Base-by-base conservation (phyloP, 2,888 invertebrate species). In the Neuroscelio doddi region DNA sequence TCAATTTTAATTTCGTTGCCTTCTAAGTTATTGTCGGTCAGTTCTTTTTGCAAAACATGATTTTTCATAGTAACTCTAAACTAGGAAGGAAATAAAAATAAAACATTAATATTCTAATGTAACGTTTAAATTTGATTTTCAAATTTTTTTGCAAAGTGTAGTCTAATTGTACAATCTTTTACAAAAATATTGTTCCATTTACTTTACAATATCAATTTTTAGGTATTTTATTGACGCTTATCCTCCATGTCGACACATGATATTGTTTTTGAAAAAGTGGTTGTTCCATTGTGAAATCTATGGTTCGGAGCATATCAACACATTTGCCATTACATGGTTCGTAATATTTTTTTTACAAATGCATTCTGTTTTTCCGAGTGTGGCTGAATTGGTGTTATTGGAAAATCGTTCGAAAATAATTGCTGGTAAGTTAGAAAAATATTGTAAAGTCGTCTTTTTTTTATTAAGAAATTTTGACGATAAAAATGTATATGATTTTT, bases 241-340 rank as follows among this genome's bases (percentile, higher is more conserved):
- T 71, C 81, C 85, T 12, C 67, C 80, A 70, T 86, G 87, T 9
- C 86, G 86, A 64, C 84, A 86, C 8, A 79, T 90, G 68, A 86
- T 89, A 59, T 79, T 90, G 14, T 83, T 89, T 47, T 65, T 90
- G 5, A 89, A 89, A 73, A 86, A 86, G 71, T 91, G 90, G 90
- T 79, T 86, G 0, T 80, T 72, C 27, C 56, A 69, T 10, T 84
- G 85, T 65, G 14, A 26, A 69, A 70, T 88, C 1, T 70, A 78
- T 12, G 69, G 70, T 32, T 29, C 41, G 1, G 71, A 36, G 15
- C 66, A 42, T 26, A 74, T 86, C 7, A 84, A 87, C 1, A 89
- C 86, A 8, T 90, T 90, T 74, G 87, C 88, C 2, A 73, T 89
- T 16, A 85, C 85, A 0, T 85, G 90, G 75, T 81, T 90, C 82